Percentiles rank a stretch among this genome's conserved stretches.
phyloP scores from a whole-genome alignment of 1,140 invertebrate species.

The Eubasilissa regina region DNA sequence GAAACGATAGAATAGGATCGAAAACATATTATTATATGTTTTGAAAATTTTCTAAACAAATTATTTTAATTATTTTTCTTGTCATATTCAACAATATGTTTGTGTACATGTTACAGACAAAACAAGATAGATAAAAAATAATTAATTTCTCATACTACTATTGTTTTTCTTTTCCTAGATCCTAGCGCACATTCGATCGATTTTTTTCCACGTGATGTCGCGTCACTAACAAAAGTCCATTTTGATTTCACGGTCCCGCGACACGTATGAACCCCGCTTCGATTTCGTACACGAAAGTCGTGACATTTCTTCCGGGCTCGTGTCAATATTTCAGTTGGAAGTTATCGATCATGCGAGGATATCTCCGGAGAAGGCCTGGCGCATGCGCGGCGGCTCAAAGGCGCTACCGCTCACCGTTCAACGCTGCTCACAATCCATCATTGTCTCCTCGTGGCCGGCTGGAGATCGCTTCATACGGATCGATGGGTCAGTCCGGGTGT shows the following conservation, averaged over 20 bases:
- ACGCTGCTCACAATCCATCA: slow-evolving; percentile 7
- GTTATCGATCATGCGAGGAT: slow-evolving; percentile 30
- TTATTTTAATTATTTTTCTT: no score
- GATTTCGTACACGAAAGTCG: slow-evolving; percentile 18
- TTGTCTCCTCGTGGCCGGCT: neutral
- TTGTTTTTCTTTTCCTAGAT: no score
- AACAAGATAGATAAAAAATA: no score
- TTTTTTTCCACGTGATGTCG: neutral
- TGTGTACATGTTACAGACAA: no score
- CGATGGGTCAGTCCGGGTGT: no score
- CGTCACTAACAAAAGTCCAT: neutral
- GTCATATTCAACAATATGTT: no score
- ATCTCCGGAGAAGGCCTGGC: neutral
- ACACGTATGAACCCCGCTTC: neutral
- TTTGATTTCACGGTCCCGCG: neutral
- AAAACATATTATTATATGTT: no score
- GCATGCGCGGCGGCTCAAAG: slow-evolving; percentile 11
- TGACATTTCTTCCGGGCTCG: slow-evolving; percentile 16
- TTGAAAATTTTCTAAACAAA: no score
- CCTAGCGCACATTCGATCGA: no score
- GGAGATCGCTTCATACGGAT: slow-evolving; percentile 3
- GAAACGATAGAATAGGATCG: no score
- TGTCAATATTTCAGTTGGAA: slow-evolving; percentile 27
- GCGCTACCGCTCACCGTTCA: slow-evolving; percentile 24
- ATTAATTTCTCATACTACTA: no score